phyloP scores from a whole-genome alignment of 2,888 invertebrate species.

The Malachius bipustulatus region DNA sequence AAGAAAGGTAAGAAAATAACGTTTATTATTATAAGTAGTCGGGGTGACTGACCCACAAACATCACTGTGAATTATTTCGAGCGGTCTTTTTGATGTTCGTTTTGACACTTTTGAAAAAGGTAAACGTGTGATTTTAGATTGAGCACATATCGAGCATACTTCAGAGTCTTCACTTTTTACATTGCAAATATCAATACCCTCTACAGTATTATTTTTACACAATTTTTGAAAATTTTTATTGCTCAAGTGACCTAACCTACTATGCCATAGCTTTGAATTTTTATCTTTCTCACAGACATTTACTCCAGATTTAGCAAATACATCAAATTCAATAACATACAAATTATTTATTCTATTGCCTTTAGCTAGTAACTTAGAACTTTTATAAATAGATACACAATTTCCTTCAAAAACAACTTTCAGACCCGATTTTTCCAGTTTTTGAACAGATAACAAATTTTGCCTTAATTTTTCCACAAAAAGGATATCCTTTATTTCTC shows the following conservation, averaged over 20 bases:
- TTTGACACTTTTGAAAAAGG: no score
- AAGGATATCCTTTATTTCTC: slow-evolving; percentile 7
- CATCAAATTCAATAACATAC: slow-evolving; percentile 2
- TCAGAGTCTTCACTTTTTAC: slow-evolving; percentile 15
- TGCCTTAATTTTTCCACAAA: slow-evolving; percentile 21
- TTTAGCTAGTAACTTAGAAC: neutral
- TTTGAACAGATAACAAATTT: slow-evolving; percentile 24
- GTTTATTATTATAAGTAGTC: slow-evolving; percentile 22
- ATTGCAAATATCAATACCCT: slow-evolving; percentile 9
- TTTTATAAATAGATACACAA: slow-evolving; percentile 16
- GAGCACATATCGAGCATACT: slow-evolving; percentile 28
- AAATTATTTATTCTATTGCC: slow-evolving; percentile 4
- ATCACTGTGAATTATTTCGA: slow-evolving; percentile 26
- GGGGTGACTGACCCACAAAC: slow-evolving; percentile 26
- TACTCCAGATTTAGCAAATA: no score
- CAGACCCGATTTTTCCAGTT: slow-evolving; percentile 21
- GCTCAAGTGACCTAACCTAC: slow-evolving; percentile 17
- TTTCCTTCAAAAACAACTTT: slow-evolving; percentile 22
- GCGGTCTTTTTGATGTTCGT: slow-evolving; percentile 23
- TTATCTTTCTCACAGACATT: no score
- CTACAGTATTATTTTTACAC: slow-evolving; percentile 11
- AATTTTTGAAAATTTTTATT: slow-evolving; percentile 12
- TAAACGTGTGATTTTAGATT: slow-evolving; percentile 23
- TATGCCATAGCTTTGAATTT: slow-evolving; percentile 17
- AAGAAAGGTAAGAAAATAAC: slow-evolving; percentile 26